Conservation (phyloP, 2,113 vertebrate genomes). For the Saccopteryx leptura region DNA sequence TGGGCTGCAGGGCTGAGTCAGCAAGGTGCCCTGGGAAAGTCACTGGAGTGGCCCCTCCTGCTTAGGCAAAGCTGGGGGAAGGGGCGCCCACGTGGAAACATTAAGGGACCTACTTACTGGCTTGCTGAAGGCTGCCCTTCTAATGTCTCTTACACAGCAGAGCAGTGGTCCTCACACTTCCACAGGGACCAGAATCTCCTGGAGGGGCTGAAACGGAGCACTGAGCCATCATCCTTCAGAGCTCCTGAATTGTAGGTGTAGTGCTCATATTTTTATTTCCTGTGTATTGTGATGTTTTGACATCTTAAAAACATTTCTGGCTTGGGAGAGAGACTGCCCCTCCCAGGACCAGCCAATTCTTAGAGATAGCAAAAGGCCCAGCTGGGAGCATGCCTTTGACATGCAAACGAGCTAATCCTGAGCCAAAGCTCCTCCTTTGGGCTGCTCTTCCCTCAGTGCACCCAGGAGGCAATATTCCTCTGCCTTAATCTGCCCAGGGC, state of each 20-base stretch:
- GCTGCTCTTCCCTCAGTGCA: too few relatives aligned
- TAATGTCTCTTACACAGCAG: rapidly evolving
- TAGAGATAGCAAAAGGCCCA: background rate
- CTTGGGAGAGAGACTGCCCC: background rate
- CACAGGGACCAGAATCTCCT: rapidly evolving
- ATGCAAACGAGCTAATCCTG: background rate
- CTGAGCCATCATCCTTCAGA: background rate
- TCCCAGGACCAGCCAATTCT: background rate
- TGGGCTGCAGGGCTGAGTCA: background rate
- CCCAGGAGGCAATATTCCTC: background rate
- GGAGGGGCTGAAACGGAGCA: background rate
- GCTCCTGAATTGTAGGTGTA: background rate
- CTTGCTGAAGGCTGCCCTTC: too few relatives aligned
- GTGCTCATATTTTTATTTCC: background rate
- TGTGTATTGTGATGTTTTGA: background rate
- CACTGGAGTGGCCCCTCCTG: rapidly evolving
- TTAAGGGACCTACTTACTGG: background rate
- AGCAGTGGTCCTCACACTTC: rapidly evolving
- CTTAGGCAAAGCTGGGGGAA: background rate
- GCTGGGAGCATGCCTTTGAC: background rate
- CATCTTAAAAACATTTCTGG: background rate
- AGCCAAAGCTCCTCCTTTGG: background rate
- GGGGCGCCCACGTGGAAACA: background rate
- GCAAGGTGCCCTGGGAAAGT: background rate
- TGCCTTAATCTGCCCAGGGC: background rate